Evolutionary conservation across 2,888 invertebrate species (phyloP).

Genomic region (Ophion ellenae): DNA sequence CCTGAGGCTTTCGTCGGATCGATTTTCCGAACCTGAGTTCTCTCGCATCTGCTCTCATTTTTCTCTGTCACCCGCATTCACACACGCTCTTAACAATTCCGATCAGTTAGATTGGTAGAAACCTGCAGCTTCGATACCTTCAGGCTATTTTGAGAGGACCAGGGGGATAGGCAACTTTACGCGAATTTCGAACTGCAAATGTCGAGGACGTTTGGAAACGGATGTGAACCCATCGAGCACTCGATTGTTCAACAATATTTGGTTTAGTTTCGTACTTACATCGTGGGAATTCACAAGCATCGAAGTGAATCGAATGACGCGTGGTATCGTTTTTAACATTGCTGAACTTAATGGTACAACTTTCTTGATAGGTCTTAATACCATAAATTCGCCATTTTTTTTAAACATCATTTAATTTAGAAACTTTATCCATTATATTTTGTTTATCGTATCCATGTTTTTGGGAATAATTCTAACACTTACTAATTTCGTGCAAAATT

Average conservation of each 20-base stretch:
- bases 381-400: not conserved
- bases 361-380: not conserved
- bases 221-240: not conserved
- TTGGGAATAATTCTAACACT: not conserved
- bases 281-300: not conserved
- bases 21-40: conserved; percentile 52
- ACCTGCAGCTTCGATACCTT: conserved; percentile 44
- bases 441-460: not conserved
- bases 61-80: conserved; percentile 42
- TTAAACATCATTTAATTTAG: not conserved
- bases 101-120: conserved; percentile 54
- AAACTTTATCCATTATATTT: not conserved
- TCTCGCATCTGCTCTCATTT: conserved; percentile 31
- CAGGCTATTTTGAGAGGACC: conserved; percentile 18
- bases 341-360: not conserved
- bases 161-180: not conserved
- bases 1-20: conserved; percentile 46
- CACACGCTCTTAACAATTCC: conserved; percentile 54
- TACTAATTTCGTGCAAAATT: not conserved
- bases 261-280: not conserved
- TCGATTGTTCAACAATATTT: not conserved
- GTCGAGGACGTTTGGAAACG: not conserved
- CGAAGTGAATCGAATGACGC: not conserved
- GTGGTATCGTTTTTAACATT: not conserved
- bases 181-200: conserved; percentile 8